These are phyloP conservation scores for Catostomus latipinnis DNA, from an alignment of 2,797 vertebrate species.

Conservation along the genomic window DNA sequence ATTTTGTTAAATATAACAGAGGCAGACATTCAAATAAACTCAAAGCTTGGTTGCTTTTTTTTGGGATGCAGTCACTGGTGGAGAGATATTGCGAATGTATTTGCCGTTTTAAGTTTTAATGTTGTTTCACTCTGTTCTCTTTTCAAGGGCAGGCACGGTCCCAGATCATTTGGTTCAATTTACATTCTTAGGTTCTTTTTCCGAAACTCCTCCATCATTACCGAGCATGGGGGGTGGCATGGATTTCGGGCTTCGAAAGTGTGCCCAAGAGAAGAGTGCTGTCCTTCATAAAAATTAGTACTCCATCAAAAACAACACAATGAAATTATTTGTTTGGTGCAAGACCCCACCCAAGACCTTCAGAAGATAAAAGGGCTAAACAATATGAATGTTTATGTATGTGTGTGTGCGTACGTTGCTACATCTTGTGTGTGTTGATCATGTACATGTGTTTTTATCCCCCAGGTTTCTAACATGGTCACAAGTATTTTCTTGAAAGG, in stretches of 20 bases:
- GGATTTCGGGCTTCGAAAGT: too few species aligned
- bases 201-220: constrained; percentile 4
- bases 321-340: background rate
- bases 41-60: constrained; percentile 54
- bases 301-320: background rate
- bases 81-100: constrained; percentile 26
- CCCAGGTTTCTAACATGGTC: too few species aligned
- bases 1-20: constrained; percentile 34
- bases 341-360: background rate
- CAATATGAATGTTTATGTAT: too few species aligned
- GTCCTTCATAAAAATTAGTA: background rate
- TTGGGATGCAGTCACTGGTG: constrained; percentile 30
- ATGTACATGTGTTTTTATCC: too few species aligned
- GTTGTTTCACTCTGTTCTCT: constrained; percentile 67
- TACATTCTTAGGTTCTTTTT: constrained; percentile 55
- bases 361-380: background rate
- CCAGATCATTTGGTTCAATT: constrained; percentile 61
- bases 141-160: constrained; percentile 70
- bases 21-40: constrained; percentile 55
- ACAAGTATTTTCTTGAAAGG: too few species aligned
- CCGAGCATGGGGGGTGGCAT: background rate
- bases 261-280: background rate
- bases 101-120: constrained; percentile 58
- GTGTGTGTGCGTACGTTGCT: too few species aligned
- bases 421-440: too few species aligned